A percentile compares a stretch with the other conserved stretches of the same genome.
These are phyloP conservation scores for Idaea aversata DNA, from an alignment of 2,888 invertebrate species.

Conservation along the genomic window DNA sequence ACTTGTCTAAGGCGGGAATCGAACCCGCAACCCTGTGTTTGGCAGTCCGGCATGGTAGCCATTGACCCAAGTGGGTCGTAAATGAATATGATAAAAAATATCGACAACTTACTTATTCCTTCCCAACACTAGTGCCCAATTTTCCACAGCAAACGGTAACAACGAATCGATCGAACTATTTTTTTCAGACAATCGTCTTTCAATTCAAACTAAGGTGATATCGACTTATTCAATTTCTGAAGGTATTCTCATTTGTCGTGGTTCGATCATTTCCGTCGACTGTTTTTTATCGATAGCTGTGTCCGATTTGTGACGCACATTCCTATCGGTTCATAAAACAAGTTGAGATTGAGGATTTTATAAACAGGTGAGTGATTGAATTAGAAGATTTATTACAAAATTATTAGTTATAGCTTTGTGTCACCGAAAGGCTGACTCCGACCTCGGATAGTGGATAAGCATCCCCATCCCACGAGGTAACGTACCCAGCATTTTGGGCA, in stretches of 20 bases:
- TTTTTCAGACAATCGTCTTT: slow-evolving; percentile 71
- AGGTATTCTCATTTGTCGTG: slow-evolving; percentile 67
- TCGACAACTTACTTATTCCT: slow-evolving; percentile 25
- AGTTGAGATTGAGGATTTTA: slow-evolving; percentile 49
- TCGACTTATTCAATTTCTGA: slow-evolving; percentile 76
- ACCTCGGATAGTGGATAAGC: too few relatives aligned
- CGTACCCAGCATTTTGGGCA: too few relatives aligned
- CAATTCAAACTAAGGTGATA: slow-evolving; percentile 74
- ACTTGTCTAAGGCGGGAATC: too few relatives aligned
- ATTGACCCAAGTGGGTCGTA: too few relatives aligned
- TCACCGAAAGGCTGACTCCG: too few relatives aligned
- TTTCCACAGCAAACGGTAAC: slow-evolving; percentile 49
- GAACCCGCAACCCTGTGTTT: too few relatives aligned
- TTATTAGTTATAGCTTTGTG: too few relatives aligned
- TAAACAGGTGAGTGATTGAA: slow-evolving; percentile 42
- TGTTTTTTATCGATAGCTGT: slow-evolving; percentile 56
- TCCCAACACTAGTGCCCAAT: slow-evolving; percentile 37
- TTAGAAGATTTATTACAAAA: not conserved
- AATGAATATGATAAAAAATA: slow-evolving; percentile 10
- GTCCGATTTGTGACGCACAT: slow-evolving; percentile 71
- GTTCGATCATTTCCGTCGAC: slow-evolving; percentile 68
- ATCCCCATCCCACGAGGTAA: too few relatives aligned
- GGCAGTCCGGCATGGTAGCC: too few relatives aligned
- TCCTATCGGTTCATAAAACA: slow-evolving; percentile 58
- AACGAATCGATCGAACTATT: slow-evolving; percentile 62